phyloP scores from a whole-genome alignment of 2,888 invertebrate genomes.

The Protophormia terraenovae region DNA sequence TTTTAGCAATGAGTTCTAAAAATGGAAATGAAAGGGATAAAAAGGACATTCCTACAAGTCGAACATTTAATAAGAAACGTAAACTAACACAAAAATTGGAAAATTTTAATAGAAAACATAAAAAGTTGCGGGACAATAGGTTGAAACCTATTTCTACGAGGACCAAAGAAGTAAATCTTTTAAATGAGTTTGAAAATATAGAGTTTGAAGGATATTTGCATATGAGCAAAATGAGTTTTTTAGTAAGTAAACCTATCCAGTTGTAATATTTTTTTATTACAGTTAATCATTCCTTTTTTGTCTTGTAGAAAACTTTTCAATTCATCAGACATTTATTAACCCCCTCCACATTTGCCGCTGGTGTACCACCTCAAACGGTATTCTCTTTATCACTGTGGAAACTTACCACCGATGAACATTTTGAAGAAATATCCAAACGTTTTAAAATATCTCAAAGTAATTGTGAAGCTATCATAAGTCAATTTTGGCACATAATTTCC shows the following conservation, averaged over 20 bases:
- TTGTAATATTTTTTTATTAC: no score
- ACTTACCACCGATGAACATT: slow-evolving; percentile 79
- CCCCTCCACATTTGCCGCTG: slow-evolving; percentile 44
- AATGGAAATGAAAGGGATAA: background rate
- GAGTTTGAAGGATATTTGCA: slow-evolving; percentile 77
- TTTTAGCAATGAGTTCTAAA: background rate
- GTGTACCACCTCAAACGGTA: slow-evolving; percentile 74
- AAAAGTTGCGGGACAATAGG: background rate
- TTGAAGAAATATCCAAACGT: slow-evolving; percentile 78
- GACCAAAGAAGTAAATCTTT: slow-evolving; percentile 74
- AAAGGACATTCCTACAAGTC: background rate
- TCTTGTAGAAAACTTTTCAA: slow-evolving; percentile 66
- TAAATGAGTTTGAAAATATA: slow-evolving; percentile 75
- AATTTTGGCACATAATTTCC: slow-evolving; percentile 78
- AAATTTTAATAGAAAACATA: background rate
- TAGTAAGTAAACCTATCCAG: no score
- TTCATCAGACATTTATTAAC: slow-evolving; percentile 62
- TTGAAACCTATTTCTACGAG: background rate
- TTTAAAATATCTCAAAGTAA: slow-evolving; percentile 76
- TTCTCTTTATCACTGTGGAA: slow-evolving; percentile 79
- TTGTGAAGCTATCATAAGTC: slow-evolving; percentile 77
- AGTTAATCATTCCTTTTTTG: background rate
- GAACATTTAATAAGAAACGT: slow-evolving; percentile 4
- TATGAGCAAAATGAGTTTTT: slow-evolving; percentile 76
- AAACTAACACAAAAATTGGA: background rate